Evolutionary conservation across 2,797 vertebrate genomes (phyloP), one percentile per base, ranked within the genome.

Genomic region (Aplochiton taeniatus): DNA sequence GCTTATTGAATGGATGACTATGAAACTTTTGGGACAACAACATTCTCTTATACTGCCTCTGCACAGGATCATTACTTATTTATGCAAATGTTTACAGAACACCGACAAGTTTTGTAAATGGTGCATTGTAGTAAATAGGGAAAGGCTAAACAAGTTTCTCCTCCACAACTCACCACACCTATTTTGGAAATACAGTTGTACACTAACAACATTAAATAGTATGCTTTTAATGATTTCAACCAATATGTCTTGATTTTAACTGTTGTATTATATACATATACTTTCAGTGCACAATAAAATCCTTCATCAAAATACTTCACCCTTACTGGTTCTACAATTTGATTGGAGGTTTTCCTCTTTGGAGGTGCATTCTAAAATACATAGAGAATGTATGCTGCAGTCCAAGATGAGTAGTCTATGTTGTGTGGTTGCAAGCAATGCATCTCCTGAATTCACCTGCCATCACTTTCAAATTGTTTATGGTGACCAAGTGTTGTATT

Each of bases 71-170:
- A 73, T 69, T 43, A 79, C 75, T 66, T 64, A 44, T 70, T 31
- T 64, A 81, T 76, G 78, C 78, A 83, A 86, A 87, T 0, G 66
- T 9, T 43, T 69, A 75, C 46, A 6, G 31, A 48, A 14, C 14
- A 48, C 47, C 11, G 47, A 48, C 47, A 16, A 14, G 8, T 78
- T 69, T 65, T 72, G 61, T 70, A 12, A 72, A 47, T 65, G 51
- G 64, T 63, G 47, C 43, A 42, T 43, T 31, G 31, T 31, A 48
- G 43, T 31, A 69, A 65, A 74, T 55, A 55, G 53, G 1, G 3
- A 49, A 20, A 57, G 48, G 52, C 54, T 65, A 57, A 72, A n/a
- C 44, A 58, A 41, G 13, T 41, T 14, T 53, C 8, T 19, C 1
- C 61, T 46, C 31, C 44, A 41, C 59, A 56, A 31, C 31, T 31